Percentiles rank a stretch among this genome's conserved stretches.
Conservation (phyloP, 2,888 invertebrate species). For the Pemphredon lugubris region DNA sequence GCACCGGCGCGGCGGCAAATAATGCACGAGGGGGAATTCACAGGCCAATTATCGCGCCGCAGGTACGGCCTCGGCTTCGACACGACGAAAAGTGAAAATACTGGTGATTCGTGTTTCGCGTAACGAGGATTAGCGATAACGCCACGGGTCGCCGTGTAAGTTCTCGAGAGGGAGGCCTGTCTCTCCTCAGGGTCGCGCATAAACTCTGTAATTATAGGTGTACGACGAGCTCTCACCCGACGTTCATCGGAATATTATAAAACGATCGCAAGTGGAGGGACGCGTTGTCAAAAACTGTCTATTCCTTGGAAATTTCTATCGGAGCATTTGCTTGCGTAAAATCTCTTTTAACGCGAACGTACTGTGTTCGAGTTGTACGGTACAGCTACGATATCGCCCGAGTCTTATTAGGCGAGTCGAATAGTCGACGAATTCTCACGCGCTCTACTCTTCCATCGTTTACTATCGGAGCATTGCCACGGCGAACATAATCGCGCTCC, state of each 20-base stretch:
- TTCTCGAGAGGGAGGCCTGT: slow-evolving; percentile 3
- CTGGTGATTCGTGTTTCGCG: slow-evolving; percentile 21
- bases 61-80: slow-evolving; percentile 19
- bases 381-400: background rate
- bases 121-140: slow-evolving; percentile 37
- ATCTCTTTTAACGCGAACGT: too few relatives aligned
- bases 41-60: slow-evolving; percentile 48
- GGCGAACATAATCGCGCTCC: slow-evolving; percentile 54
- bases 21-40: slow-evolving; percentile 33
- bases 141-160: slow-evolving; percentile 23
- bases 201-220: slow-evolving; percentile 24
- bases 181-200: slow-evolving; percentile 4
- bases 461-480: slow-evolving; percentile 21
- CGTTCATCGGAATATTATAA: too few relatives aligned
- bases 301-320: too few relatives aligned
- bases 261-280: too few relatives aligned
- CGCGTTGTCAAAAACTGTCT: too few relatives aligned
- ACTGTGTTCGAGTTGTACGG: too few relatives aligned
- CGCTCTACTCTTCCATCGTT: slow-evolving; percentile 38
- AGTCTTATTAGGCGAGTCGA: slow-evolving; percentile 13
- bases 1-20: slow-evolving; percentile 1
- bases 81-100: slow-evolving; percentile 51
- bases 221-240: background rate
- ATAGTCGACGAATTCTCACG: slow-evolving; percentile 53
- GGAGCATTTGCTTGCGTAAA: too few relatives aligned